Evolutionary conservation across 2,888 invertebrate species (phyloP).

Genomic region (Diaperis boleti): DNA sequence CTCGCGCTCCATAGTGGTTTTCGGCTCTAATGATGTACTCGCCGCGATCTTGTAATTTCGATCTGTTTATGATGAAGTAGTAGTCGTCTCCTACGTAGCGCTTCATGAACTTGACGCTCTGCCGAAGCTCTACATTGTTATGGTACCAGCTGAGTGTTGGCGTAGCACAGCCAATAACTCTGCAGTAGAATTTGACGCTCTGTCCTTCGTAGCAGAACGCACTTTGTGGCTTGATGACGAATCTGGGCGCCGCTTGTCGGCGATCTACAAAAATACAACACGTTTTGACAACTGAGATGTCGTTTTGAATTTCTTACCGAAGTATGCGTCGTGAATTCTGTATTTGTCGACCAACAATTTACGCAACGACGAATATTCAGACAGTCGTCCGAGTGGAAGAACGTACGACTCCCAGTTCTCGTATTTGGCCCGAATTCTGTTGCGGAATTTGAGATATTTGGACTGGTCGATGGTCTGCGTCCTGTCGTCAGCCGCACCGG

Average conservation of each 20-base stretch:
- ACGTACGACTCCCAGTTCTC: conserved; percentile 85
- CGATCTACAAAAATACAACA: conserved; percentile 89
- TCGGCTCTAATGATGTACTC: conserved; percentile 97
- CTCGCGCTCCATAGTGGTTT: conserved; percentile 95
- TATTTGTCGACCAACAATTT: conserved; percentile 97
- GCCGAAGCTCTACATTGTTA: conserved; percentile 91
- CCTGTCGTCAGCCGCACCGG: conserved; percentile 83
- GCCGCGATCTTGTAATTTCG: conserved; percentile 94
- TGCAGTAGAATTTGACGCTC: conserved; percentile 96
- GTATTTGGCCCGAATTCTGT: conserved; percentile 87
- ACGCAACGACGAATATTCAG: conserved; percentile 96
- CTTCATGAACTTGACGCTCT: conserved; percentile 99
- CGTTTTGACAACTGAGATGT: no score
- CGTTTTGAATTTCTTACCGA: conserved; percentile 74
- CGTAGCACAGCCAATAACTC: conserved; percentile 93
- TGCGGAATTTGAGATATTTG: conserved; percentile 88
- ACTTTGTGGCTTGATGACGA: conserved; percentile 96
- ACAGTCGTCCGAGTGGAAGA: conserved; percentile 94
- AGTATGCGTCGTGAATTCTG: conserved; percentile 95
- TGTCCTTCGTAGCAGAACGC: conserved; percentile 98
- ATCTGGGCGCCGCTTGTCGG: conserved; percentile 96
- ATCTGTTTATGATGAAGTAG: conserved; percentile 97
- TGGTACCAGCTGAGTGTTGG: conserved; percentile 97
- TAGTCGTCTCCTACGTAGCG: conserved; percentile 96
- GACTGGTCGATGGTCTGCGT: conserved; percentile 85